A percentile compares a stretch with the other conserved stretches of the same genome.
Evolutionary conservation across 2,797 vertebrate species (phyloP).

Genomic region (Yasuhikotakia modesta): DNA sequence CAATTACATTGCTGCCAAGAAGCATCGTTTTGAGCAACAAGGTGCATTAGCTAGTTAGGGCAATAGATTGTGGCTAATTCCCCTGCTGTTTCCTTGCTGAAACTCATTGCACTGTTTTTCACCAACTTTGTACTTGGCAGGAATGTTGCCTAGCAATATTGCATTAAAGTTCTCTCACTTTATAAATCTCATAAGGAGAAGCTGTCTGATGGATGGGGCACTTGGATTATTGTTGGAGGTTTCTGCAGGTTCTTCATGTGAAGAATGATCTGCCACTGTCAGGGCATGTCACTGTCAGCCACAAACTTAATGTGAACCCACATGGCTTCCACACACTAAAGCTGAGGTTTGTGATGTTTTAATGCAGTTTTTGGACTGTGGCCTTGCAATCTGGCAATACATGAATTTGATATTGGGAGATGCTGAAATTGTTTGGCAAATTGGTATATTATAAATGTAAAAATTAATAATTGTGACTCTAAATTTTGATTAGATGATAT

Average conservation of each 20-base stretch:
- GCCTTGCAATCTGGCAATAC: background rate
- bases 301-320: background rate
- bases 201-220: background rate
- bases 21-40: slow-evolving; percentile 17
- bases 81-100: slow-evolving; percentile 15
- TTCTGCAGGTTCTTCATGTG: background rate
- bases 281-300: background rate
- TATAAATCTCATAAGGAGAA: slow-evolving; percentile 2
- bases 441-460: background rate
- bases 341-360: background rate
- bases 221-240: slow-evolving; percentile 3
- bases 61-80: slow-evolving; percentile 31
- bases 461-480: background rate
- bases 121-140: background rate
- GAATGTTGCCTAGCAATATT: background rate
- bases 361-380: background rate
- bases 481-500: too few species aligned
- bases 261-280: background rate
- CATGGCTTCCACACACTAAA: background rate
- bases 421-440: background rate
- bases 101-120: background rate
- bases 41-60: slow-evolving; percentile 27
- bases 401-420: background rate
- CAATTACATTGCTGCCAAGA: slow-evolving; percentile 31
- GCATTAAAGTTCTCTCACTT: slow-evolving; percentile 4